These are phyloP conservation scores for Mimachlamys varia DNA, from an alignment of 2,888 invertebrate genomes.

Conservation along the genomic window DNA sequence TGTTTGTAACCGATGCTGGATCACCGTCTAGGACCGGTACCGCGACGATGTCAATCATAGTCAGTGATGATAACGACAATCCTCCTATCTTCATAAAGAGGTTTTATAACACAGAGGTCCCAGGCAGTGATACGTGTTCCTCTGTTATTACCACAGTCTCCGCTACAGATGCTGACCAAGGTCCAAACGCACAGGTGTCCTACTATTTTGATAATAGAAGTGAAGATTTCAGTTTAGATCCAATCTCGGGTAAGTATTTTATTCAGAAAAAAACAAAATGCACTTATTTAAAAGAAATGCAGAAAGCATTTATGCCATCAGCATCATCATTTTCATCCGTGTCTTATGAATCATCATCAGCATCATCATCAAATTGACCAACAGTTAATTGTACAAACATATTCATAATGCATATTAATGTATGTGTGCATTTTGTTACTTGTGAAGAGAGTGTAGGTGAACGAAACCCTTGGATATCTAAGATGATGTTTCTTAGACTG, in stretches of 20 bases:
- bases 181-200: constrained; percentile 64
- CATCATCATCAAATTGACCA: too few species aligned
- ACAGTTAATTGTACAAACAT: too few species aligned
- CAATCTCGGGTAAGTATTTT: constrained; percentile 57
- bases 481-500: too few species aligned
- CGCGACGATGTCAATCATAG: constrained; percentile 83
- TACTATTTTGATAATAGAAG: constrained; percentile 64
- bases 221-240: constrained; percentile 63
- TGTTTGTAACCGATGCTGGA: constrained; percentile 95
- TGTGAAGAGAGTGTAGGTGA: too few species aligned
- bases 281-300: too few species aligned
- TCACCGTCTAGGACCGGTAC: constrained; percentile 93
- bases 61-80: constrained; percentile 72
- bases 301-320: too few species aligned
- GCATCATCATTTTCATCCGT: too few species aligned
- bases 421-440: too few species aligned
- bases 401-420: too few species aligned
- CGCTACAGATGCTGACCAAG: constrained; percentile 71
- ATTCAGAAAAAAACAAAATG: too few species aligned
- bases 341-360: too few species aligned
- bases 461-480: too few species aligned
- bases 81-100: constrained; percentile 63
- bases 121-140: constrained; percentile 66
- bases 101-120: constrained; percentile 69
- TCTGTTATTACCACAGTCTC: constrained; percentile 63